Evolutionary conservation across 1,140 invertebrate genomes (phyloP).

Genomic region (Lepidurus arcticus): DNA sequence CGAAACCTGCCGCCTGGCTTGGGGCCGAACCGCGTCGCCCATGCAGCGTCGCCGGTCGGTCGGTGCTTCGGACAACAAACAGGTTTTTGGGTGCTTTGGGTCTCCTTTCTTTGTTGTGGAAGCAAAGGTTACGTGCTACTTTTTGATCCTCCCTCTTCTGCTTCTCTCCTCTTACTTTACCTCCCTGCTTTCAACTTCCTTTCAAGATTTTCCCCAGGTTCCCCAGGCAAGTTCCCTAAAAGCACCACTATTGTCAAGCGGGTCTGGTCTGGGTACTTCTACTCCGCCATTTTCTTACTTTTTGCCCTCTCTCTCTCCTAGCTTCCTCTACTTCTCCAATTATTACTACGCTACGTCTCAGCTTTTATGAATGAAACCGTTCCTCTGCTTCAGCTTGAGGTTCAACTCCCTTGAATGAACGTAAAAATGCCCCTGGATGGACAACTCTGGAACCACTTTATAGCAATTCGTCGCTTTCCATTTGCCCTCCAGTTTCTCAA

Average conservation of each 20-base stretch:
- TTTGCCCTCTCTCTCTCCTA: background rate
- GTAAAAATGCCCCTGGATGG: background rate
- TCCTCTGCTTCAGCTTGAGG: background rate
- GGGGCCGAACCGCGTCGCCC: conserved; percentile 1
- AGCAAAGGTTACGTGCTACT: conserved; percentile 21
- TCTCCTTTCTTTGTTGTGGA: conserved; percentile 1
- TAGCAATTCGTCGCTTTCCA: background rate
- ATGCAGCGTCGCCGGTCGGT: conserved; percentile 16
- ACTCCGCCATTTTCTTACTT: background rate
- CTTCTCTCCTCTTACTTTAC: background rate
- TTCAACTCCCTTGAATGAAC: conserved; percentile 17
- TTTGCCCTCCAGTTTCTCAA: too few species aligned
- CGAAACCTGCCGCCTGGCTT: conserved; percentile 1
- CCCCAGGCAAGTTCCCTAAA: background rate
- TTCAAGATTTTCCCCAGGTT: background rate
- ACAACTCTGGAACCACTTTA: background rate
- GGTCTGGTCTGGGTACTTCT: background rate
- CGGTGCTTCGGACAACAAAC: conserved; percentile 17
- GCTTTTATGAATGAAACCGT: conserved; percentile 20
- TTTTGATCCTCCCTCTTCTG: background rate
- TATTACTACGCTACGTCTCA: background rate
- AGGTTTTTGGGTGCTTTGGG: conserved; percentile 6
- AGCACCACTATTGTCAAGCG: conserved; percentile 12
- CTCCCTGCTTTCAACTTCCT: background rate
- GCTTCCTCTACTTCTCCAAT: background rate